These are phyloP conservation scores for zebrafish (Danio rerio) DNA, from an alignment of 2,113 vertebrate species.

Conservation along the genomic window DNA sequence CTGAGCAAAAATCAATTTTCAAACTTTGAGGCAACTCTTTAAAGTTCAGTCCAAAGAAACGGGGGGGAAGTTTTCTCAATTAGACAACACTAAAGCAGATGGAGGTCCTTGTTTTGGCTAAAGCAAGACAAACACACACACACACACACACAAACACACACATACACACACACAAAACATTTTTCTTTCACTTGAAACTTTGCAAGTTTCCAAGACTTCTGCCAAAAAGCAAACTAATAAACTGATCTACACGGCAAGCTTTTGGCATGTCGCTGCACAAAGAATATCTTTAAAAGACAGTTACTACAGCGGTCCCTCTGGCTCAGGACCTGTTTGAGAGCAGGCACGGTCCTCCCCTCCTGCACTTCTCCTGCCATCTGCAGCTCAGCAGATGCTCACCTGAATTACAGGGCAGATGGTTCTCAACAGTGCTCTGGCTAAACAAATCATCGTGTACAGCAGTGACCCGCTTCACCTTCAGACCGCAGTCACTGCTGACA, in stretches of 20 bases:
- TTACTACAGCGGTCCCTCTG: neutral
- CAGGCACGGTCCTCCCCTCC: neutral
- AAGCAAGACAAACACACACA: neutral
- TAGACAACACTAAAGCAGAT: neutral
- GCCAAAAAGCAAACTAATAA: neutral
- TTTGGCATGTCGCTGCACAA: neutral
- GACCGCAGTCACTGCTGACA: slow-evolving; percentile 61
- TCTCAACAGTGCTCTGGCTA: slow-evolving; percentile 76
- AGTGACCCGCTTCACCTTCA: slow-evolving; percentile 76
- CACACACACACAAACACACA: too few relatives aligned
- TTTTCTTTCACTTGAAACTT: neutral
- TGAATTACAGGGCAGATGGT: slow-evolving; percentile 75
- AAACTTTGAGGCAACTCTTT: too few relatives aligned
- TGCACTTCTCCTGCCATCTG: slow-evolving; percentile 71
- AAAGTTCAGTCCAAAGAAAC: neutral
- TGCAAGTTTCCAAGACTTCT: neutral
- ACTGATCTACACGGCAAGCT: neutral
- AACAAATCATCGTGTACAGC: slow-evolving; percentile 77
- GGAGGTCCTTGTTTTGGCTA: neutral
- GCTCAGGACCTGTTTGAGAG: slow-evolving; percentile 29
- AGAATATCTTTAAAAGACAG: neutral
- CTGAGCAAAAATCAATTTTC: too few relatives aligned
- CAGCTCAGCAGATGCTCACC: slow-evolving; percentile 78
- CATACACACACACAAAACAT: neutral
- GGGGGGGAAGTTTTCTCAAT: neutral